Evolutionary conservation across 2,888 invertebrate genomes (phyloP).

Genomic region (Morpho helenor): DNA sequence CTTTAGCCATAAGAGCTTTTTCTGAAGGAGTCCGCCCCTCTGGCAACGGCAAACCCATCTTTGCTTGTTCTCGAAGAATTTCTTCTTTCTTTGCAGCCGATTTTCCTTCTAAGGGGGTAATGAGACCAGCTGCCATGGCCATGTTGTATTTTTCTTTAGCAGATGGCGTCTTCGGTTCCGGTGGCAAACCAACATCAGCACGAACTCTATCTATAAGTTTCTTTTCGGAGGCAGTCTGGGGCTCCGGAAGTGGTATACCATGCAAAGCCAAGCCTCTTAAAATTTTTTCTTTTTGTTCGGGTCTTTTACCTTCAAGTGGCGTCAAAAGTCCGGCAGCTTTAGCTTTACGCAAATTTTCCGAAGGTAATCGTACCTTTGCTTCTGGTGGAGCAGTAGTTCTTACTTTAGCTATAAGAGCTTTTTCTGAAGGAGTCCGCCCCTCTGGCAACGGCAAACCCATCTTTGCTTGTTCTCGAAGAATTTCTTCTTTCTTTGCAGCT

Average conservation of each 20-base stretch:
- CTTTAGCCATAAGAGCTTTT: constrained; percentile 9
- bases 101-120: constrained; percentile 37
- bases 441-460: constrained; percentile 21
- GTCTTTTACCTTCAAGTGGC: constrained; percentile 27
- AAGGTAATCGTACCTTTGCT: constrained; percentile 25
- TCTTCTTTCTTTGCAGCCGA: constrained; percentile 36
- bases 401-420: constrained; percentile 14
- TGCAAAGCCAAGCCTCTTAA: constrained; percentile 18
- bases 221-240: constrained; percentile 20
- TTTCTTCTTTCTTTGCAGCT: constrained; percentile 29
- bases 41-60: constrained; percentile 23
- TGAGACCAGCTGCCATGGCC: constrained; percentile 24
- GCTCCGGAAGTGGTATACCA: constrained; percentile 26
- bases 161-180: constrained; percentile 23
- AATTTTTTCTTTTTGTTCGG: constrained; percentile 25
- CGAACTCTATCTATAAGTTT: constrained; percentile 23
- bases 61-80: constrained; percentile 31
- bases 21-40: constrained; percentile 25
- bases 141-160: constrained; percentile 25
- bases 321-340: constrained; percentile 30
- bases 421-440: constrained; percentile 20
- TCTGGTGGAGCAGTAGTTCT: constrained; percentile 30
- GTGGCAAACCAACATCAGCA: constrained; percentile 20
- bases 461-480: constrained; percentile 14
- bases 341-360: constrained; percentile 31